Percentiles rank a stretch among this genome's conserved stretches.
Conservation (phyloP, 2,888 invertebrate species). For the Acanthacorydalis orientalis region DNA sequence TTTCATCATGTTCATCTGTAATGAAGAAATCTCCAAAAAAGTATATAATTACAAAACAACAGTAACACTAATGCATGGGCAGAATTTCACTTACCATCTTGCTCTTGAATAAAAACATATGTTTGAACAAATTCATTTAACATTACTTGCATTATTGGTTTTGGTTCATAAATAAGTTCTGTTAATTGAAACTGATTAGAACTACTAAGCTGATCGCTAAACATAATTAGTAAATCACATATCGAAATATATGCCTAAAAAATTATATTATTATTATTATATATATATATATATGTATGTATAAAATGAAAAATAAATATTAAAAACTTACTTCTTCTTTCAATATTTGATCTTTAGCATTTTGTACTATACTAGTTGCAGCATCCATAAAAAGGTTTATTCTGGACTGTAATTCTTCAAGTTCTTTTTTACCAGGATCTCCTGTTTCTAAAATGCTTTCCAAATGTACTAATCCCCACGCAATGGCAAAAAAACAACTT, state of each 20-base stretch:
- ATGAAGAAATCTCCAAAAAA: constrained; percentile 4
- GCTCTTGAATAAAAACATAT: constrained; percentile 84
- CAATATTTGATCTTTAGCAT: constrained; percentile 46
- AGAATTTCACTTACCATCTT: constrained; percentile 52
- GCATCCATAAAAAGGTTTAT: constrained; percentile 59
- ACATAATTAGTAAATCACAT: constrained; percentile 86
- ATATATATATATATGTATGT: not conserved
- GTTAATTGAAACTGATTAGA: constrained; percentile 29
- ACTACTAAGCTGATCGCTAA: constrained; percentile 61
- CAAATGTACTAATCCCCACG: constrained; percentile 77
- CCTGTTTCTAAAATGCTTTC: constrained; percentile 53
- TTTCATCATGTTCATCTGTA: constrained; percentile 81
- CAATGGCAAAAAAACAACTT: constrained; percentile 69
- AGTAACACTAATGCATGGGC: constrained; percentile 6
- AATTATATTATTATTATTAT: constrained; percentile 6
- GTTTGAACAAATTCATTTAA: constrained; percentile 84
- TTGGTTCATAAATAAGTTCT: constrained; percentile 63
- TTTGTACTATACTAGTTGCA: constrained; percentile 50
- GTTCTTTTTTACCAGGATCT: constrained; percentile 34
- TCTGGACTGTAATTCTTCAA: constrained; percentile 46
- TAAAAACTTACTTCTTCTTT: constrained; percentile 58
- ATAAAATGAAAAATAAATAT: not conserved
- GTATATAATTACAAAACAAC: not conserved
- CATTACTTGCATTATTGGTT: constrained; percentile 58
- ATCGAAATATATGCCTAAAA: constrained; percentile 79